Evolutionary conservation across 2,113 vertebrate genomes (phyloP).

Genomic region (Scophthalmus maximus): DNA sequence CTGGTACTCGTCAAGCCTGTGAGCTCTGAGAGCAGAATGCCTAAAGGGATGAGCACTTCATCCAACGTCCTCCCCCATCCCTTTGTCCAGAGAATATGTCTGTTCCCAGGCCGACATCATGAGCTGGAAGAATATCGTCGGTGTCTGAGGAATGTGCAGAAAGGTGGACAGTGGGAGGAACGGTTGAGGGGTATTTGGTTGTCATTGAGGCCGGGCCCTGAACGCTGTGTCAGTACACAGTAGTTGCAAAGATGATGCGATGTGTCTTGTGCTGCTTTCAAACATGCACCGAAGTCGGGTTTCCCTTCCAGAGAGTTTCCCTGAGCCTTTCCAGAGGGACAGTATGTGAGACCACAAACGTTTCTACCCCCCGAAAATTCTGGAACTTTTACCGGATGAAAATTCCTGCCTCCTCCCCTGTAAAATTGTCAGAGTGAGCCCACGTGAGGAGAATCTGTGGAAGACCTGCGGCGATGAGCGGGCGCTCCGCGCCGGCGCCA

Average conservation of each 20-base stretch:
- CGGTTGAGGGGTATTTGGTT: conserved; percentile 48
- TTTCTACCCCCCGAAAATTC: too few relatives aligned
- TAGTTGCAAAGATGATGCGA: background rate
- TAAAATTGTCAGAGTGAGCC: too few relatives aligned
- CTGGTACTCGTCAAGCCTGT: conserved; percentile 49
- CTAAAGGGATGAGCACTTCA: conserved; percentile 52
- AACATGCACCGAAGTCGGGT: too few relatives aligned
- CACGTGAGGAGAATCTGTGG: too few relatives aligned
- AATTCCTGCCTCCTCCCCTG: too few relatives aligned
- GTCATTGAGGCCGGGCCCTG: conserved; percentile 17
- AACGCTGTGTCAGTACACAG: background rate
- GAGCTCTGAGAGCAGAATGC: conserved; percentile 43
- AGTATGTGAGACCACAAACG: too few relatives aligned
- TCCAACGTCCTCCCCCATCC: conserved; percentile 46
- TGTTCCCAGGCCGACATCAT: conserved; percentile 50
- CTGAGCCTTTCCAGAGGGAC: too few relatives aligned
- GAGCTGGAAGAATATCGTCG: conserved; percentile 54
- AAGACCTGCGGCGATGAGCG: too few relatives aligned
- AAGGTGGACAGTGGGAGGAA: conserved; percentile 19
- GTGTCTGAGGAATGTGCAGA: conserved; percentile 37
- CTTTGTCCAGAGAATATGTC: conserved; percentile 15
- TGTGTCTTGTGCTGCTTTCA: too few relatives aligned
- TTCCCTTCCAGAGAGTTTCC: too few relatives aligned
- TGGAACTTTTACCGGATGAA: too few relatives aligned
- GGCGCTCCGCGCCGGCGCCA: too few relatives aligned